Percentiles rank a stretch among this genome's conserved stretches.
Evolutionary conservation across 2,888 invertebrate genomes (phyloP).

Genomic region (Drosophila hamatofila): DNA sequence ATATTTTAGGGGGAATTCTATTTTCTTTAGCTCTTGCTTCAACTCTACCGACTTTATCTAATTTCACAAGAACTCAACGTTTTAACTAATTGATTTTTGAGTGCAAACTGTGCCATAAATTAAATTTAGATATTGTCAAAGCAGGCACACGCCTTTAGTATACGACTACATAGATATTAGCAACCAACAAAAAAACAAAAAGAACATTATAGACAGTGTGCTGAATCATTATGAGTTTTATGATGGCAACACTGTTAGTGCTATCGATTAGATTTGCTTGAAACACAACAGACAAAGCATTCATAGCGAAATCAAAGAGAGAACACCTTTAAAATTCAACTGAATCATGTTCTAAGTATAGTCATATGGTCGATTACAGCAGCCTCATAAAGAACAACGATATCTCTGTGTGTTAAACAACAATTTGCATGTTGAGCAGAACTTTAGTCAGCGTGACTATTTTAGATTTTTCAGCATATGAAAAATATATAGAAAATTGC

Average conservation of each 20-base stretch:
- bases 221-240: slow-evolving; percentile 33
- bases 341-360: slow-evolving; percentile 29
- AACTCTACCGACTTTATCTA: slow-evolving; percentile 20
- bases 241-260: slow-evolving; percentile 20
- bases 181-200: background rate
- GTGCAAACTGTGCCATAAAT: slow-evolving; percentile 42
- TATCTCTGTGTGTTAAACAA: background rate
- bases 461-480: background rate
- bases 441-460: slow-evolving; percentile 6
- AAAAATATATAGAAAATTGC: too few species aligned
- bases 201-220: slow-evolving; percentile 6
- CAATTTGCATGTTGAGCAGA: background rate
- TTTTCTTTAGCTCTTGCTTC: background rate
- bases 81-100: slow-evolving; percentile 56
- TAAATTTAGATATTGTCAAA: slow-evolving; percentile 45
- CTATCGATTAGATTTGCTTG: slow-evolving; percentile 34
- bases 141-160: slow-evolving; percentile 11
- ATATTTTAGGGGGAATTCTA: background rate
- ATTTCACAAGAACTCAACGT: slow-evolving; percentile 25
- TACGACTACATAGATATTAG: slow-evolving; percentile 2
- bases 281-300: background rate
- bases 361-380: background rate
- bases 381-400: background rate
- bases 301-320: background rate
- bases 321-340: slow-evolving; percentile 2